phyloP scores from a whole-genome alignment of 2,888 invertebrate genomes.

The Oscheius sp. region DNA sequence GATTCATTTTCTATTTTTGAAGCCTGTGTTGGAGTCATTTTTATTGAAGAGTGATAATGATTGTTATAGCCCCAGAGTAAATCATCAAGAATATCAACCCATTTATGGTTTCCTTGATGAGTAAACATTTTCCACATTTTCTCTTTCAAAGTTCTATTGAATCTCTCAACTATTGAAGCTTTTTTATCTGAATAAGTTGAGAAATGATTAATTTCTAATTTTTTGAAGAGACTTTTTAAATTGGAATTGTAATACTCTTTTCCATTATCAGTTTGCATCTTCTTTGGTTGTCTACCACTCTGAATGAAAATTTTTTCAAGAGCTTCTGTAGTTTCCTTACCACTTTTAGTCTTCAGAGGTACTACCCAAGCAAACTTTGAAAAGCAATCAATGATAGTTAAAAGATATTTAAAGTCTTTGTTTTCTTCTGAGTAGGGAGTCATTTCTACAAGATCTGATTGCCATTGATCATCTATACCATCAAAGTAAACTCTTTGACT shows the following conservation, averaged over 20 bases:
- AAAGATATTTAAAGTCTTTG: slow-evolving; percentile 42
- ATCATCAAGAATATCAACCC: slow-evolving; percentile 37
- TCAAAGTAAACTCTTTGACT: slow-evolving; percentile 46
- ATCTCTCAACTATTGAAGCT: slow-evolving; percentile 35
- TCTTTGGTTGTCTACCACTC: too few species aligned
- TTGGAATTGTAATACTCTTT: slow-evolving; percentile 41
- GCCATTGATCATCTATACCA: slow-evolving; percentile 53
- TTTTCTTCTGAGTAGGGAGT: slow-evolving; percentile 47
- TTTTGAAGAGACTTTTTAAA: slow-evolving; percentile 35
- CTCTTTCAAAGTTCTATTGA: slow-evolving; percentile 43
- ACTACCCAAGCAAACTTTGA: slow-evolving; percentile 51
- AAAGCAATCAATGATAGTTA: slow-evolving; percentile 46
- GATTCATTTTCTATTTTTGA: slow-evolving; percentile 11
- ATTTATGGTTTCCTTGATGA: slow-evolving; percentile 42
- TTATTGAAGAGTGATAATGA: slow-evolving; percentile 42
- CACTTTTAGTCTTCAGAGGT: slow-evolving; percentile 48
- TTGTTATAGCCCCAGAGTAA: slow-evolving; percentile 37
- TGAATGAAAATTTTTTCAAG: slow-evolving; percentile 43
- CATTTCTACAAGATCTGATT: slow-evolving; percentile 54
- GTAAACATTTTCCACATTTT: slow-evolving; percentile 45
- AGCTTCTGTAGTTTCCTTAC: slow-evolving; percentile 47
- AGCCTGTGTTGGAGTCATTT: slow-evolving; percentile 33
- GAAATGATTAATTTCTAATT: slow-evolving; percentile 40
- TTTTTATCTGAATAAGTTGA: slow-evolving; percentile 22
- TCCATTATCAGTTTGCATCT: slow-evolving; percentile 54